These are phyloP conservation scores for Athene cunicularia DNA, from an alignment of 2,113 vertebrate species.

Conservation along the genomic window DNA sequence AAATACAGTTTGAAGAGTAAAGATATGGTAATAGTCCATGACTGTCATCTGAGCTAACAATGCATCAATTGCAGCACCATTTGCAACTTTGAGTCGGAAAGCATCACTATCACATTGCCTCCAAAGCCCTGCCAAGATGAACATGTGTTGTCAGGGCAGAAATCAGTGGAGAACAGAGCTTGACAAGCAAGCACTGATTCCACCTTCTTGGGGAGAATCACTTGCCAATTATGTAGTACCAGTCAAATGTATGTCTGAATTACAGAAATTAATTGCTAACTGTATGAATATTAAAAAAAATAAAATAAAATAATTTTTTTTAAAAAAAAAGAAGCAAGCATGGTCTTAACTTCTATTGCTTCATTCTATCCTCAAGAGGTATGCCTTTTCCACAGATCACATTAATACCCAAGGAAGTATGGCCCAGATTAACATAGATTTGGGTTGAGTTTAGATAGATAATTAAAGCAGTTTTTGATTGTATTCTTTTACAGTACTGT, in stretches of 20 bases:
- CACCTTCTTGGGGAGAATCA: conserved; percentile 43
- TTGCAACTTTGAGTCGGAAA: conserved; percentile 33
- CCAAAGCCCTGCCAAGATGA: conserved; percentile 48
- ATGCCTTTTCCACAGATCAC: not conserved
- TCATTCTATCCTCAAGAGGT: not conserved
- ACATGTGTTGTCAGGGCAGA: conserved; percentile 62
- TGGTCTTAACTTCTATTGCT: not conserved
- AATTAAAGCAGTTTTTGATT: not conserved
- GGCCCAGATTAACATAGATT: not conserved
- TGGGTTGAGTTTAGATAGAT: not conserved
- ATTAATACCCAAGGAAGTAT: not conserved
- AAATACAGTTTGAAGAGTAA: conserved; percentile 60
- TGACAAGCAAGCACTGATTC: conserved; percentile 43
- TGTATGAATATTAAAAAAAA: not conserved
- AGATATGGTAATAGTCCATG: conserved; percentile 18
- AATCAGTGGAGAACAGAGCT: conserved; percentile 37
- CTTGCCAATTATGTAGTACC: conserved; percentile 37
- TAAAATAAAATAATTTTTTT: too few species aligned
- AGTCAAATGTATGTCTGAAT: conserved; percentile 51
- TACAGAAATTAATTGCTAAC: conserved; percentile 7
- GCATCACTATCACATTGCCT: not conserved
- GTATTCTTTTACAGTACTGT: not conserved
- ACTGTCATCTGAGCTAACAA: conserved; percentile 47
- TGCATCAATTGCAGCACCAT: conserved; percentile 21
- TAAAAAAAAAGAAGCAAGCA: not conserved